Conservation (phyloP, 1,140 invertebrate genomes). For the Globodera rostochiensis region DNA sequence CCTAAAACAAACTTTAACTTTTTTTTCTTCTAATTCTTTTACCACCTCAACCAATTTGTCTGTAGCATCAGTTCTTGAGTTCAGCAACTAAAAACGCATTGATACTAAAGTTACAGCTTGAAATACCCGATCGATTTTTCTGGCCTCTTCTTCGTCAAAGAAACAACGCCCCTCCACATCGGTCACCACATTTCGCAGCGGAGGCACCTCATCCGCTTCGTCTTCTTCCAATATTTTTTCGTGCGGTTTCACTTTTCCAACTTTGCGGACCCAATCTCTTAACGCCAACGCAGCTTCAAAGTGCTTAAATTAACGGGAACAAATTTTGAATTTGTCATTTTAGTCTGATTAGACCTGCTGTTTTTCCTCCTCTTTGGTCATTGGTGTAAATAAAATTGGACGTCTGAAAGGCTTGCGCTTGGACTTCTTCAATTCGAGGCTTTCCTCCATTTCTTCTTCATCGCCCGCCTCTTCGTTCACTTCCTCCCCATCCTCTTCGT, state of each 20-base stretch:
- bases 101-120: not conserved
- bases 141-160: slow-evolving; percentile 25
- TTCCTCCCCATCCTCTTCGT: not conserved
- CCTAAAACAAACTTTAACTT: too few relatives aligned
- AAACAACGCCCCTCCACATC: slow-evolving; percentile 1
- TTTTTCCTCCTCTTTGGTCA: slow-evolving; percentile 1
- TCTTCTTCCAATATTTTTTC: not conserved
- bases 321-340: not conserved
- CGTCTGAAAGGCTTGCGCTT: not conserved
- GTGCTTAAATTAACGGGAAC: not conserved
- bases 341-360: not conserved
- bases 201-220: not conserved
- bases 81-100: not conserved
- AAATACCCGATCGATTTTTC: slow-evolving; percentile 28
- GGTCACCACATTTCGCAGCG: not conserved
- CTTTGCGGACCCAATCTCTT: slow-evolving; percentile 13
- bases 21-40: too few relatives aligned
- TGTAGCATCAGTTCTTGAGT: not conserved
- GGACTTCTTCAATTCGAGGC: not conserved
- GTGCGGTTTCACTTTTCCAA: slow-evolving; percentile 7
- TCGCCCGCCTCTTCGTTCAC: not conserved
- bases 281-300: slow-evolving; percentile 16
- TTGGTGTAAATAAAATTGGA: slow-evolving; percentile 7
- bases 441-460: not conserved
- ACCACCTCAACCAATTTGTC: too few relatives aligned